A percentile compares a stretch with the other conserved stretches of the same genome.
phyloP scores from a whole-genome alignment of 2,888 invertebrate species.

The Dryobota labecula region DNA sequence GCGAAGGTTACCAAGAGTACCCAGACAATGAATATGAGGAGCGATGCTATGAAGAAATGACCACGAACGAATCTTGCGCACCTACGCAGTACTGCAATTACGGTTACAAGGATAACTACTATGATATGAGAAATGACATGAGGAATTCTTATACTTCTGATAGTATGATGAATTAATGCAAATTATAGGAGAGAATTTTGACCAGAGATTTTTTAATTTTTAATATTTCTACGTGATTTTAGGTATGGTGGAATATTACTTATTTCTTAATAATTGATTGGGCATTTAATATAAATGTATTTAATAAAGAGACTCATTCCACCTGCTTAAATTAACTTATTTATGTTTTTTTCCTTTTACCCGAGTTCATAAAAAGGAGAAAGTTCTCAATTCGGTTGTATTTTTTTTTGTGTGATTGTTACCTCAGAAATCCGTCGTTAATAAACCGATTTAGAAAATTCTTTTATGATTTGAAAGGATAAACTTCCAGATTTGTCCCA shows the following conservation, averaged over 20 bases:
- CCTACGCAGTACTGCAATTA: constrained; percentile 83
- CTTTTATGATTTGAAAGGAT: no score
- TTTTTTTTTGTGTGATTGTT: no score
- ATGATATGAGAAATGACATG: constrained; percentile 81
- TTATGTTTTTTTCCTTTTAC: no score
- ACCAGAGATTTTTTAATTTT: constrained; percentile 29
- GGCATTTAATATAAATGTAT: constrained; percentile 8
- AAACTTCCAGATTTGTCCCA: no score
- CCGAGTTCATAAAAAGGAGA: no score
- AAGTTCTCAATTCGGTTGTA: no score
- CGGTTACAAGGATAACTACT: constrained; percentile 85
- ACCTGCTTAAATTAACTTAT: neutral
- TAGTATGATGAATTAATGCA: constrained; percentile 75
- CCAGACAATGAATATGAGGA: constrained; percentile 86
- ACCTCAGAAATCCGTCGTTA: no score
- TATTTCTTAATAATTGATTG: constrained; percentile 18
- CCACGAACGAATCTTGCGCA: constrained; percentile 74
- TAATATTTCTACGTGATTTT: neutral
- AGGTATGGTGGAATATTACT: neutral
- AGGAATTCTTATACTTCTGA: constrained; percentile 80
- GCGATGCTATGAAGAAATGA: constrained; percentile 78
- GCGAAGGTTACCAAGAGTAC: constrained; percentile 80
- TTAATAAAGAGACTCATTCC: constrained; percentile 31
- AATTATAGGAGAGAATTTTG: constrained; percentile 7
- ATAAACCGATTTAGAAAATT: no score